Evolutionary conservation across 1,140 invertebrate species (phyloP).

Genomic region (Atta cephalotes): DNA sequence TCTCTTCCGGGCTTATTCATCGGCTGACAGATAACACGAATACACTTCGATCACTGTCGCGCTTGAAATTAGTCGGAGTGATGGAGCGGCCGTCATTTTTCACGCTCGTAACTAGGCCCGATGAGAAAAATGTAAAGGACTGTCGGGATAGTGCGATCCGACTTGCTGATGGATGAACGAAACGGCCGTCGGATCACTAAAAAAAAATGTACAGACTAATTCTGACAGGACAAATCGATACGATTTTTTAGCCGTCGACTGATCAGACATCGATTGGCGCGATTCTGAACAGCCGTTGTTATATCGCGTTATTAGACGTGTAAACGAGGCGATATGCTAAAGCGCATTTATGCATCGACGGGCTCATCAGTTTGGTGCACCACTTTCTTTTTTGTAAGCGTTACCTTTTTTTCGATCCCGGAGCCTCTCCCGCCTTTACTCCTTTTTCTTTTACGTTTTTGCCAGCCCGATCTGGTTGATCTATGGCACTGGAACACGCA

Average conservation of each 20-base stretch:
- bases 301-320: slow-evolving; percentile 48
- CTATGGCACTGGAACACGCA: slow-evolving; percentile 81
- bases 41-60: slow-evolving; percentile 66
- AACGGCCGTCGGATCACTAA: slow-evolving; percentile 14
- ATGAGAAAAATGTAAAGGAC: slow-evolving; percentile 62
- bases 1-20: slow-evolving; percentile 62
- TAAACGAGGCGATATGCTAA: slow-evolving; percentile 56
- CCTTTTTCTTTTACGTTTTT: slow-evolving; percentile 74
- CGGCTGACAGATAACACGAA: slow-evolving; percentile 43
- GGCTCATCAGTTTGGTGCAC: slow-evolving; percentile 42
- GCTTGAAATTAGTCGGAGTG: slow-evolving; percentile 60
- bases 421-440: slow-evolving; percentile 30
- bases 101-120: slow-evolving; percentile 61
- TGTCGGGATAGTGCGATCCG: slow-evolving; percentile 22
- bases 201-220: slow-evolving; percentile 53
- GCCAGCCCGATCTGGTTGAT: slow-evolving; percentile 74
- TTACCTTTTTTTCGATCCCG: slow-evolving; percentile 4
- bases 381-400: slow-evolving; percentile 62
- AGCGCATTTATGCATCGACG: slow-evolving; percentile 42
- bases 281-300: slow-evolving; percentile 15
- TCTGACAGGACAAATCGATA: slow-evolving; percentile 59
- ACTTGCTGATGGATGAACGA: slow-evolving; percentile 36
- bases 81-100: slow-evolving; percentile 66
- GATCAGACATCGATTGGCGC: slow-evolving; percentile 47
- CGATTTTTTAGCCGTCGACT: slow-evolving; percentile 57